Evolutionary conservation across 2,113 vertebrate genomes (phyloP).

Genomic region (Calypte anna): DNA sequence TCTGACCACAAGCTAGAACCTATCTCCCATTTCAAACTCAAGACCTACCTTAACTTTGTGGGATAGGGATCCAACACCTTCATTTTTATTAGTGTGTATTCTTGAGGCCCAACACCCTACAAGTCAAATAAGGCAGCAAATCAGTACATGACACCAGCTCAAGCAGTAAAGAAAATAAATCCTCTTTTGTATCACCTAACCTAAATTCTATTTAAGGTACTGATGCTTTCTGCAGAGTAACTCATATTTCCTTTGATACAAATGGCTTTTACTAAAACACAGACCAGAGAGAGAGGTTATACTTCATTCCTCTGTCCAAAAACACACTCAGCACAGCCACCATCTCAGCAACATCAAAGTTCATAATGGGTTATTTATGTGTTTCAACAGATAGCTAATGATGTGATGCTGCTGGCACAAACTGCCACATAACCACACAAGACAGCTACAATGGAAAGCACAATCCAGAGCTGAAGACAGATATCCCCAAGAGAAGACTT

Average conservation of each 20-base stretch:
- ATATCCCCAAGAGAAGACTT: not conserved
- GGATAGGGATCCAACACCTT: conserved; percentile 93
- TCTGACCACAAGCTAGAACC: not conserved
- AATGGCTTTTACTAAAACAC: not conserved
- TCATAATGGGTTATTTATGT: not conserved
- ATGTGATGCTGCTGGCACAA: not conserved
- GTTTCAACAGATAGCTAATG: not conserved
- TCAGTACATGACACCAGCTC: not conserved
- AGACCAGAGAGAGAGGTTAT: not conserved
- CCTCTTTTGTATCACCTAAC: not conserved
- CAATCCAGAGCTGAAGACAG: not conserved
- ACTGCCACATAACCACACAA: not conserved
- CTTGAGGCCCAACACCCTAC: conserved; percentile 96
- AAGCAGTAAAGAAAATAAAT: not conserved
- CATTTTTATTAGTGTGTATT: conserved; percentile 96
- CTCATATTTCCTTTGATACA: not conserved
- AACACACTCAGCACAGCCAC: not conserved
- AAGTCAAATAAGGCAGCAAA: conserved; percentile 23
- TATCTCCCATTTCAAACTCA: not conserved
- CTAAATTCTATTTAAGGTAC: not conserved
- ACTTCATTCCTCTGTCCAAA: not conserved
- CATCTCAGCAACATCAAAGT: not conserved
- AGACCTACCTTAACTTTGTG: conserved; percentile 87
- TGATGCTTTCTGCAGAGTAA: not conserved
- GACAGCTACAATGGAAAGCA: not conserved